phyloP scores from a whole-genome alignment of 1,140 invertebrate species.

The Chymomyza costata region DNA sequence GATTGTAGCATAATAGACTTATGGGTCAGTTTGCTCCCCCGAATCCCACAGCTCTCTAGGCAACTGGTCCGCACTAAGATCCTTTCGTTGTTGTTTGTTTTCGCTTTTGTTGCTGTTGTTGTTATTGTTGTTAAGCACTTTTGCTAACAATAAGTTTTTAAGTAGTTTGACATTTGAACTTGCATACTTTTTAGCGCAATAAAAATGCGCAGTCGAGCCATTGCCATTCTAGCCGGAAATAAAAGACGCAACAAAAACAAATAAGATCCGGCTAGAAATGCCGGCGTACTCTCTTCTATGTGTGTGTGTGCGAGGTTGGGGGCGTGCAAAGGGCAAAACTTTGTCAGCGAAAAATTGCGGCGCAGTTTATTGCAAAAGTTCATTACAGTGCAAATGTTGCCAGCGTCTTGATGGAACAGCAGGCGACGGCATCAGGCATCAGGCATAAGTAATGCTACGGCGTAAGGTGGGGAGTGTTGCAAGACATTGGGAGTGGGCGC shows the following conservation, averaged over 20 bases:
- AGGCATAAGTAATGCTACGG: too few relatives aligned
- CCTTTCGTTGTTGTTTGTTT: slow-evolving; percentile 4
- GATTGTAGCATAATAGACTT: too few relatives aligned
- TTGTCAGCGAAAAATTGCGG: slow-evolving; percentile 72
- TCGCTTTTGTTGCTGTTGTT: slow-evolving; percentile 19
- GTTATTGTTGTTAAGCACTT: slow-evolving; percentile 34
- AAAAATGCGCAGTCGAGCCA: slow-evolving; percentile 51
- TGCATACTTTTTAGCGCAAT: slow-evolving; percentile 67
- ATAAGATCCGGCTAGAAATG: slow-evolving; percentile 50
- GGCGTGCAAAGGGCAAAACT: slow-evolving; percentile 42
- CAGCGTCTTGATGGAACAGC: slow-evolving; percentile 23
- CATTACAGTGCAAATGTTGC: slow-evolving; percentile 71
- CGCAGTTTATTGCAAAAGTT: slow-evolving; percentile 72
- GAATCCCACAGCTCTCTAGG: background rate
- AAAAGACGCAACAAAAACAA: slow-evolving; percentile 64
- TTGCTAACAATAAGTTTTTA: slow-evolving; percentile 72
- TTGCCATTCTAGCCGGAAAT: slow-evolving; percentile 52
- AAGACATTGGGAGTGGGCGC: slow-evolving; percentile 3
- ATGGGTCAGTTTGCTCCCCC: slow-evolving; percentile 1
- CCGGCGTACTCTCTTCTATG: slow-evolving; percentile 4
- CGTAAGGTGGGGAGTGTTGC: too few relatives aligned
- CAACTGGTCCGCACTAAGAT: background rate
- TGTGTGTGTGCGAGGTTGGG: too few relatives aligned
- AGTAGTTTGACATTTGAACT: slow-evolving; percentile 73
- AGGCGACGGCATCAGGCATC: too few relatives aligned